These are phyloP conservation scores for Enhydra lutris DNA, from an alignment of 2,113 vertebrate species.

Conservation along the genomic window DNA sequence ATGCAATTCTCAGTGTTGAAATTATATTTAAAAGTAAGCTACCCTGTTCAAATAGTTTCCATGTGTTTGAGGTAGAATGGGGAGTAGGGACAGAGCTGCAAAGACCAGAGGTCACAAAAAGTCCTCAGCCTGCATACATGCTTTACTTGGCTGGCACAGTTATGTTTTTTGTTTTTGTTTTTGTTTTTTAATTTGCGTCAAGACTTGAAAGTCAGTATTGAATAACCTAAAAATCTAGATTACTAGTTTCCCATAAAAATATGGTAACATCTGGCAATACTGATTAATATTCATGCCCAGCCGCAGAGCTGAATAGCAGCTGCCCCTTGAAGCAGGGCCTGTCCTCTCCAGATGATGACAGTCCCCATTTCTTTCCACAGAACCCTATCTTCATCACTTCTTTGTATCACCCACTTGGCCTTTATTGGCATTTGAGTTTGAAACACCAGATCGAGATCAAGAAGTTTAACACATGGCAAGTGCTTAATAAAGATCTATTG, in stretches of 20 bases:
- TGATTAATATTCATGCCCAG: background rate
- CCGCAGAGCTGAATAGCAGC: background rate
- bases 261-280: conserved; percentile 26
- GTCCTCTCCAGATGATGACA: background rate
- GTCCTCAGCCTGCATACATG: background rate
- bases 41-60: background rate
- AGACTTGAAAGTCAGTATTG: conserved; percentile 23
- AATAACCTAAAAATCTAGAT: conserved; percentile 35
- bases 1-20: conserved; percentile 28
- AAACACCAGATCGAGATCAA: background rate
- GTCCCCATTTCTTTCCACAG: background rate
- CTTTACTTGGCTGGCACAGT: background rate
- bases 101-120: background rate
- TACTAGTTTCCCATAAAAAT: conserved; percentile 35
- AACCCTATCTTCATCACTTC: background rate
- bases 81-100: background rate
- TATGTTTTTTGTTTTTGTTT: background rate
- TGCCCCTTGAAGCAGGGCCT: background rate
- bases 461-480: background rate
- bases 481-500: background rate
- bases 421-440: background rate
- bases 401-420: background rate
- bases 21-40: conserved; percentile 46
- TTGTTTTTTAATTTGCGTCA: background rate
- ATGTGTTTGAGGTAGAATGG: background rate